phyloP scores from a whole-genome alignment of 2,113 vertebrate species.

The Notothenia coriiceps region DNA sequence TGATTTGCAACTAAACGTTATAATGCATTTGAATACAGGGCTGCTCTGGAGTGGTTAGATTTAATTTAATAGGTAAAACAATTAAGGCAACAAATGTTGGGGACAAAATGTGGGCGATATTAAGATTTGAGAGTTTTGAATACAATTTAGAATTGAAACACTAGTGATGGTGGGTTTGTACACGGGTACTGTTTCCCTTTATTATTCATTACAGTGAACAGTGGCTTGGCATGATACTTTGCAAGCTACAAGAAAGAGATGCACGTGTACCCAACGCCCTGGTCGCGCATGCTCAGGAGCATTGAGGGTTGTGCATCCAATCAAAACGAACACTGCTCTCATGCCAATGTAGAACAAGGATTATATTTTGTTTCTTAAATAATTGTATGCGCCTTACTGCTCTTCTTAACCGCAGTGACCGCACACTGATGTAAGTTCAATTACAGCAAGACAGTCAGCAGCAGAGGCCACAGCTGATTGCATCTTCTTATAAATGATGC shows the following conservation, averaged over 20 bases:
- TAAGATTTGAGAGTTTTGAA: neutral
- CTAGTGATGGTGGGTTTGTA: too few species aligned
- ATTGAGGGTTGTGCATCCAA: constrained; percentile 29
- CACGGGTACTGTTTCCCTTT: neutral
- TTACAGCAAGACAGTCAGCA: constrained; percentile 50
- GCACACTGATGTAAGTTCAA: constrained; percentile 31
- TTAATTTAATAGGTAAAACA: neutral
- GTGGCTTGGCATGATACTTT: neutral
- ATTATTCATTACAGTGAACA: neutral
- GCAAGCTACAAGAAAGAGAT: neutral
- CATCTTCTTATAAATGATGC: constrained; percentile 67
- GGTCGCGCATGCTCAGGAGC: constrained; percentile 56
- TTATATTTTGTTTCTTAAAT: neutral
- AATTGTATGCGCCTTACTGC: neutral
- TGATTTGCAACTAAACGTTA: neutral
- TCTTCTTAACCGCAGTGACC: neutral
- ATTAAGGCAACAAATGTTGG: neutral
- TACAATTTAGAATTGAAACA: neutral
- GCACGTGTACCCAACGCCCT: constrained; percentile 31
- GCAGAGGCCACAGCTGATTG: constrained; percentile 60
- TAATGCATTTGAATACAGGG: neutral
- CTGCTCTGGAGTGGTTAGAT: neutral
- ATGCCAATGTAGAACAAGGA: constrained; percentile 22
- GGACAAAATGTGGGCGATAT: neutral
- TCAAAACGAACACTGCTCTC: constrained; percentile 28